These are phyloP conservation scores for Dendroctonus valens DNA, from an alignment of 1,140 invertebrate species.

Conservation along the genomic window DNA sequence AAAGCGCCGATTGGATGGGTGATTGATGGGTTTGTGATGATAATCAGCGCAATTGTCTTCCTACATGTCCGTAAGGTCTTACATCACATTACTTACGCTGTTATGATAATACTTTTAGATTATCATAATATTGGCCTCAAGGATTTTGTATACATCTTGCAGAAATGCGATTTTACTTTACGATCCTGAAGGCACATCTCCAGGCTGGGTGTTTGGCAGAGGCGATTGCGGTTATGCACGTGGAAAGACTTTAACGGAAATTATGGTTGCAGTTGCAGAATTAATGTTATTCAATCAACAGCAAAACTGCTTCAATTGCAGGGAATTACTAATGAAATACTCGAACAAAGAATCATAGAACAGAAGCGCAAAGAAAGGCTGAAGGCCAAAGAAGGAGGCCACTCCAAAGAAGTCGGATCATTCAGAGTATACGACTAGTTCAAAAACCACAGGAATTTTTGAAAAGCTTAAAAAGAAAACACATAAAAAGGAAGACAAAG, in stretches of 20 bases:
- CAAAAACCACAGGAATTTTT: slow-evolving; percentile 7
- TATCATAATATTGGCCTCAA: slow-evolving; percentile 36
- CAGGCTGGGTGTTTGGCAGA: slow-evolving; percentile 48
- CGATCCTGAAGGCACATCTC: slow-evolving; percentile 40
- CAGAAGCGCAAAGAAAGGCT: slow-evolving; percentile 11
- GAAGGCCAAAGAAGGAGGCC: not conserved
- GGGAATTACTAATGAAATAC: slow-evolving; percentile 29
- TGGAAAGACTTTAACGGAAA: slow-evolving; percentile 39
- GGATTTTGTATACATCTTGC: slow-evolving; percentile 47
- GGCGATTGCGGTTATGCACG: slow-evolving; percentile 41
- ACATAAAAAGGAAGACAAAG: slow-evolving; percentile 2
- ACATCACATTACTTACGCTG: not conserved
- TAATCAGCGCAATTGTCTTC: slow-evolving; percentile 31
- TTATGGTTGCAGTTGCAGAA: slow-evolving; percentile 55
- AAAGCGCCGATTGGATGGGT: slow-evolving; percentile 39
- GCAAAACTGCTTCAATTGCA: not conserved
- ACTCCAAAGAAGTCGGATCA: not conserved
- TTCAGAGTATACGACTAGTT: slow-evolving; percentile 11
- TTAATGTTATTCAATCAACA: not conserved
- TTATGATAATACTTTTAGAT: slow-evolving; percentile 29
- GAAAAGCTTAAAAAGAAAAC: not conserved
- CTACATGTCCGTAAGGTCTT: slow-evolving; percentile 33
- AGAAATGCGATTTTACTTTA: slow-evolving; percentile 46
- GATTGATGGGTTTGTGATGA: slow-evolving; percentile 30
- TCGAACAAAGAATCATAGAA: slow-evolving; percentile 21